These are phyloP conservation scores for Channa striata DNA, from an alignment of 2,797 vertebrate species.

Conservation along the genomic window DNA sequence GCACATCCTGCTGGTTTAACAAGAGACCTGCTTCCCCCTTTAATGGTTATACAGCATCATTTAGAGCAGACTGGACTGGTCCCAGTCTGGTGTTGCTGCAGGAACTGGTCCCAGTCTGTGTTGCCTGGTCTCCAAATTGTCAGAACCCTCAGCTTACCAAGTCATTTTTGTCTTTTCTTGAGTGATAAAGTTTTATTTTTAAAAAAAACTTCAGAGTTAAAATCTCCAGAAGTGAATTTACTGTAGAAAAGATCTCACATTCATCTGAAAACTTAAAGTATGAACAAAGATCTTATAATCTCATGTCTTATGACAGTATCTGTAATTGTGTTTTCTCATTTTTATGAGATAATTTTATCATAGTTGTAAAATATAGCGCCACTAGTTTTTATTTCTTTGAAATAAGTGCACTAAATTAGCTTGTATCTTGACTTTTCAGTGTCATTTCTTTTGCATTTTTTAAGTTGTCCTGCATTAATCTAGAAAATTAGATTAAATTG, in stretches of 20 bases:
- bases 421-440: neutral
- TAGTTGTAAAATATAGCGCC: neutral
- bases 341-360: neutral
- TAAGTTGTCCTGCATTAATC: neutral
- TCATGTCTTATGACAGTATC: too few species aligned
- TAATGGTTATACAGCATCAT: slow-evolving; percentile 2
- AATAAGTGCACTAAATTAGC: neutral
- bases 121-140: neutral
- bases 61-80: neutral
- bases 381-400: too few species aligned
- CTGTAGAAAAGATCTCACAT: too few species aligned
- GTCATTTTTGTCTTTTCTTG: slow-evolving; percentile 1
- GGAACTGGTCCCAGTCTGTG: slow-evolving; percentile 1
- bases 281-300: too few species aligned
- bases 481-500: too few species aligned
- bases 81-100: slow-evolving; percentile 1
- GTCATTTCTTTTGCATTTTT: neutral
- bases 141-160: neutral
- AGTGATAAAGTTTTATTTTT: neutral
- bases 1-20: too few species aligned
- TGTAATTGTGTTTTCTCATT: neutral
- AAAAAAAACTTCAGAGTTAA: too few species aligned
- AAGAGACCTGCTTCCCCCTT: neutral
- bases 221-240: too few species aligned
- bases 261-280: too few species aligned